Evolutionary conservation across 2,888 invertebrate species (phyloP), one percentile per base, ranked within the genome.

Genomic region (Chelonus formosanus): DNA sequence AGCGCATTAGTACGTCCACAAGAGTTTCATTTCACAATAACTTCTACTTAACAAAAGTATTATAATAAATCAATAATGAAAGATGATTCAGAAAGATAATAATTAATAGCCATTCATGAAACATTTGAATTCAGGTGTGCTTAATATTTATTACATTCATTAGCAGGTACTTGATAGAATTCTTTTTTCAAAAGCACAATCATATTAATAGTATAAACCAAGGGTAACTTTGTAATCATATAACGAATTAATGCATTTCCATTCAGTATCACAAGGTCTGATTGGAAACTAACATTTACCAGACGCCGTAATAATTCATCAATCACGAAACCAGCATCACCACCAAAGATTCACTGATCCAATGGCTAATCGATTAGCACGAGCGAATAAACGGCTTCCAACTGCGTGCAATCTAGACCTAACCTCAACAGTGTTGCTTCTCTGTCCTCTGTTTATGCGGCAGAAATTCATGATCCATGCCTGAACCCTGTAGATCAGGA

Each of bases 291-390:
- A 60, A 52, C 20, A 60, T 60, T 52, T 5, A 60, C 52, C 52
- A 52, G 7, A 5, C 48, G n/a, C 43, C 4, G 52, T 40, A 59
- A 65, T 55, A 55, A 65, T 59, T 60, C 48, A 65, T 65, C 60
- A 55, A 65, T 65, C 54, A 55, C 48, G 7, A 63, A 35, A 53
- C 58, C 35, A 47, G 35, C 40, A 54, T 45, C 59, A 65, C 50
- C 54, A 10, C 48, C 43, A 47, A 65, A 65, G 60, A 65, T 65
- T 60, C 65, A 65, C 43, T 65, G 65, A 65, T 32, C 48, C 59
- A 20, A 48, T 48, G 35, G 47, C 20, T 59, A 59, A 59, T 59
- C 65, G 47, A 62, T 62, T 63, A 63, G 10, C 36, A 63, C 48
- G 47, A 55, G 40, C 40, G 48, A 56, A 45, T 63, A 55, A 56